A percentile compares a stretch with the other conserved stretches of the same genome.
Conservation (phyloP, 2,113 vertebrate genomes). For the Quiscalus mexicanus region DNA sequence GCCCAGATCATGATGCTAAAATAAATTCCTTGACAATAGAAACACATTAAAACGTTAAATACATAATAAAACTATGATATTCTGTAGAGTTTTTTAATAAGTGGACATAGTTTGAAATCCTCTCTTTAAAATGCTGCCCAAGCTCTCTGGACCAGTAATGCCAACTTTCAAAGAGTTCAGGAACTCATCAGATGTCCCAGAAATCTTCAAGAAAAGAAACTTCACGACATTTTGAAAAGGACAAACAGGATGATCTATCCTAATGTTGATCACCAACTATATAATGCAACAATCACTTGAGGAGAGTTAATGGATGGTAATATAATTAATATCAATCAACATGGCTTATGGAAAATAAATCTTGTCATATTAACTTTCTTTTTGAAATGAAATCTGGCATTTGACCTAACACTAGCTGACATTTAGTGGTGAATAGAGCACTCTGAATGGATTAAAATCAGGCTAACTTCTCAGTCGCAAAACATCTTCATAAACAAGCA, state of each 20-base stretch:
- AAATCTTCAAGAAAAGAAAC: not conserved
- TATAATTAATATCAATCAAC: not conserved
- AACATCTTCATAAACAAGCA: not conserved
- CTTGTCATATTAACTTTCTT: not conserved
- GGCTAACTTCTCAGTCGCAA: not conserved
- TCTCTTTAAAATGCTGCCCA: not conserved
- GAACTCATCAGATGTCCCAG: not conserved
- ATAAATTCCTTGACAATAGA: not conserved
- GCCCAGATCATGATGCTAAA: not conserved
- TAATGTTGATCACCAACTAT: not conserved
- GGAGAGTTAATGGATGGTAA: not conserved
- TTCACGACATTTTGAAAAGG: not conserved
- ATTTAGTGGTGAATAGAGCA: not conserved
- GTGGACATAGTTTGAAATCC: not conserved
- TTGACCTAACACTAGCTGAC: not conserved
- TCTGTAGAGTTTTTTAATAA: not conserved
- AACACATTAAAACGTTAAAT: not conserved
- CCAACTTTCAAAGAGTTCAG: not conserved
- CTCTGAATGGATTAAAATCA: not conserved
- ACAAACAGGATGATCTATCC: not conserved
- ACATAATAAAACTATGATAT: not conserved
- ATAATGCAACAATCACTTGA: not conserved
- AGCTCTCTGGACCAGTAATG: not conserved
- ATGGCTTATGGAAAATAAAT: not conserved
- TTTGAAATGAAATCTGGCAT: not conserved